Evolutionary conservation across 1,140 invertebrate species (phyloP), one percentile per base, ranked within the genome.

Genomic region (Stegodyphus dumicola): DNA sequence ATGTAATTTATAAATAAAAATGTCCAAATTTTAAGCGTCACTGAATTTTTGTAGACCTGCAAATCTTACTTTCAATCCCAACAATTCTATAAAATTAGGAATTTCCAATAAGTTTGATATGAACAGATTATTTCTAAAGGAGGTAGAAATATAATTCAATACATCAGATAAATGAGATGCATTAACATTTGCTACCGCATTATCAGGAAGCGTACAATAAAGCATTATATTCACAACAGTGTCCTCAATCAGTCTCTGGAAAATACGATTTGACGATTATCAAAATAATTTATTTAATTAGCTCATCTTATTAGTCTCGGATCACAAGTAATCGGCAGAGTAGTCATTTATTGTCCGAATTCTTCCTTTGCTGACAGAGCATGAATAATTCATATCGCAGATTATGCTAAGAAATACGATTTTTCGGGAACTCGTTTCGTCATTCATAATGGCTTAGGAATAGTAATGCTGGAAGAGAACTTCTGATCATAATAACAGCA

Each of bases 271-370:
- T 9, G 18, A 18, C 49, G 67, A 80, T 80, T 80, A 78, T 67
- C 76, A 60, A 80, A 80, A 73, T 80, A 71, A 64, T 80, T 67
- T 54, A 71, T 69, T 71, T 80, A 80, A 71, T 80, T 80, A 71
- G 33, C 11, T 65, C 48, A 52, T 71, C 53, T 71, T 73, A 80
- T 73, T 52, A 49, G 69, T 17, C 67, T 71, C 53, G 64, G 18
- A 73, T 80, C 67, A 17, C 67, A 60, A 73, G 52, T 80, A 60
- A 56, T 64, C 69, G 15, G 67, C 11, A 6, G 54, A 49, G 69
- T 10, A 80, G 53, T 64, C 65, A 70, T 64, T 81, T 64, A 73
- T 81, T 81, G 78, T 81, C 66, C 66, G 53, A 73, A 81, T 49
- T 13, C 13, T 73, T 73, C 54, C 78, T 73, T 73, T 81, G 78